Evolutionary conservation across 2,888 invertebrate genomes (phyloP).

Genomic region (Chloromyia formosa): DNA sequence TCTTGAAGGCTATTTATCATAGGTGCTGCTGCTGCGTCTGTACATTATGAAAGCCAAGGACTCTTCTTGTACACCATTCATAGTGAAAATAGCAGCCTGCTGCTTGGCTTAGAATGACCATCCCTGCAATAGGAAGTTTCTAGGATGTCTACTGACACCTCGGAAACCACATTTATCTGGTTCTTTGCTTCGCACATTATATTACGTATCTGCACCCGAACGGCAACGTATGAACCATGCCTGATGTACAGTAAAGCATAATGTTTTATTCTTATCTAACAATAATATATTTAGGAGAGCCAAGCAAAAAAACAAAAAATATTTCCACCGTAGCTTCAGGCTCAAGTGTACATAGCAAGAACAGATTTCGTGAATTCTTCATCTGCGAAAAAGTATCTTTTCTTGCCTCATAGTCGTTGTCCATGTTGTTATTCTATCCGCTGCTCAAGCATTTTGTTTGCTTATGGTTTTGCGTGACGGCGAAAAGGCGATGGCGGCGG

Average conservation of each 20-base stretch:
- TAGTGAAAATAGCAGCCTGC: background rate
- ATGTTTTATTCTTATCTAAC: constrained; percentile 47
- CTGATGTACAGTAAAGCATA: constrained; percentile 23
- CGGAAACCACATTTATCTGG: constrained; percentile 34
- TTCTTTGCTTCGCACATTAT: constrained; percentile 1
- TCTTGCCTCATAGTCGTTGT: constrained; percentile 1
- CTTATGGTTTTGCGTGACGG: constrained; percentile 21
- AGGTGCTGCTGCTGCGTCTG: constrained; percentile 28
- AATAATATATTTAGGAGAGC: constrained; percentile 40
- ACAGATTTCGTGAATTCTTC: constrained; percentile 31
- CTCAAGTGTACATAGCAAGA: background rate
- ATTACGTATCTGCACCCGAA: constrained; percentile 46
- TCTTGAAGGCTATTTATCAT: constrained; percentile 47
- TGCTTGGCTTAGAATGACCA: too few relatives aligned
- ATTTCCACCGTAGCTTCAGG: background rate
- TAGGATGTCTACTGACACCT: background rate
- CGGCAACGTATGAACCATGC: constrained; percentile 29
- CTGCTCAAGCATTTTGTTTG: constrained; percentile 19
- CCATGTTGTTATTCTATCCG: constrained; percentile 17
- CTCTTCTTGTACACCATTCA: background rate
- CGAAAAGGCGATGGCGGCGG: background rate
- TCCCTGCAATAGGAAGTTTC: background rate
- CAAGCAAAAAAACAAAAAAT: background rate
- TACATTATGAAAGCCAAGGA: background rate
- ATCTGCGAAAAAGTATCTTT: constrained; percentile 43